Conservation (phyloP, 2,888 invertebrate species). For the Carcina quercana region DNA sequence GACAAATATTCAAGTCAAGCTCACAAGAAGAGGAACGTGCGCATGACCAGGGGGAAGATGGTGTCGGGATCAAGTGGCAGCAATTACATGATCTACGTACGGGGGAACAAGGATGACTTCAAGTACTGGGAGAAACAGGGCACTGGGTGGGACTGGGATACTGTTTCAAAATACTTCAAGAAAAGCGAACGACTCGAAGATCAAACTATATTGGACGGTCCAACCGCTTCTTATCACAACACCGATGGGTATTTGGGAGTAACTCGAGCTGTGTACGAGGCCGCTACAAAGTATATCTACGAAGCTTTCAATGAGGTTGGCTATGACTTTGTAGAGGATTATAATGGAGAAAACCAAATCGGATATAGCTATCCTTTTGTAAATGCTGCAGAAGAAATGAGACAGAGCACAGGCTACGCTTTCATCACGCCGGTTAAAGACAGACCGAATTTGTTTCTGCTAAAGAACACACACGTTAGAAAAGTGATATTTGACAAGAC, state of each 20-base stretch:
- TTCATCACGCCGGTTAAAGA: slow-evolving; percentile 26
- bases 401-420: slow-evolving; percentile 29
- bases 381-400: slow-evolving; percentile 20
- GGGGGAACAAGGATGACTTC: slow-evolving; percentile 78
- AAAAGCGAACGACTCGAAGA: background rate
- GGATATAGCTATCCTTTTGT: slow-evolving; percentile 25
- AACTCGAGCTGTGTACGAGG: background rate
- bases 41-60: slow-evolving; percentile 76
- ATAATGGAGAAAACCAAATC: slow-evolving; percentile 25
- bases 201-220: background rate
- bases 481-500: slow-evolving; percentile 26
- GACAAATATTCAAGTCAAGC: slow-evolving; percentile 38
- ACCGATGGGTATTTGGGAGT: background rate
- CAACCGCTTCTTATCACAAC: background rate
- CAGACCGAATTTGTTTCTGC: slow-evolving; percentile 26
- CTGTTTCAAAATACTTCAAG: background rate
- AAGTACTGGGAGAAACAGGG: slow-evolving; percentile 49
- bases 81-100: slow-evolving; percentile 79
- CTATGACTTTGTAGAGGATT: slow-evolving; percentile 24
- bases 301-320: slow-evolving; percentile 28
- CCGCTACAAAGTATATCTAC: background rate
- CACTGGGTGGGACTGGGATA: slow-evolving; percentile 6
- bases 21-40: slow-evolving; percentile 24
- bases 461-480: slow-evolving; percentile 27
- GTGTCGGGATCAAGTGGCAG: slow-evolving; percentile 79